A percentile compares a stretch with the other conserved stretches of the same genome.
These are phyloP conservation scores for Parnassius mnemosyne DNA, from an alignment of 2,888 invertebrate species.

Conservation along the genomic window DNA sequence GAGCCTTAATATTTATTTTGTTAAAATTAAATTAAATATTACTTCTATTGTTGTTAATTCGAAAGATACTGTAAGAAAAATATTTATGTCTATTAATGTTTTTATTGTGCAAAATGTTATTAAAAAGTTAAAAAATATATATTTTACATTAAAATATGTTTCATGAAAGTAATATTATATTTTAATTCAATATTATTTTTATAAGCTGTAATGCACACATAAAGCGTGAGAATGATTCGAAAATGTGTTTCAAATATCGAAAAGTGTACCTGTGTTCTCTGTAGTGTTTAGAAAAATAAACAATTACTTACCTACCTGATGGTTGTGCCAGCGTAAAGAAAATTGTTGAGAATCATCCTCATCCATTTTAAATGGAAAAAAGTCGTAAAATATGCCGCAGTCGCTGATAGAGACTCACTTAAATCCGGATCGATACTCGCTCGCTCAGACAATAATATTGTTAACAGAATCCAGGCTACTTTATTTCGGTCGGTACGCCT, in stretches of 20 bases:
- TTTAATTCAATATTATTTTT: no score
- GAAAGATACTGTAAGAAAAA: no score
- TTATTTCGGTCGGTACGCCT: constrained; percentile 81
- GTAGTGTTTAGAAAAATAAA: constrained; percentile 55
- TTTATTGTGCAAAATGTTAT: no score
- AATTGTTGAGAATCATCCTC: constrained; percentile 87
- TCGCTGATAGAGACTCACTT: constrained; percentile 48
- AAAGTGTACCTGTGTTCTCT: constrained; percentile 49
- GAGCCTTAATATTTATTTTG: no score
- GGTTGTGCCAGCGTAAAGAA: constrained; percentile 93
- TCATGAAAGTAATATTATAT: no score
- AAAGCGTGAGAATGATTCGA: constrained; percentile 19
- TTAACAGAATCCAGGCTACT: constrained; percentile 79
- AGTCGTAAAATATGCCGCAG: constrained; percentile 35
- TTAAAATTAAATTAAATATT: no score
- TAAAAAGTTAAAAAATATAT: no score
- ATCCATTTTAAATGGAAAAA: constrained; percentile 67
- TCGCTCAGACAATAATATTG: constrained; percentile 76
- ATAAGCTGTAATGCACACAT: constrained; percentile 7
- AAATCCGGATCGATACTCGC: constrained; percentile 50
- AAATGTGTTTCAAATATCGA: constrained; percentile 30
- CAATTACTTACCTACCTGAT: constrained; percentile 83
- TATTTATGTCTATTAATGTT: no score
- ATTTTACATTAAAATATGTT: no score
- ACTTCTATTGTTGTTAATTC: no score